These are phyloP conservation scores for Anolis carolinensis DNA, from an alignment of 2,113 vertebrate genomes.

Conservation along the genomic window DNA sequence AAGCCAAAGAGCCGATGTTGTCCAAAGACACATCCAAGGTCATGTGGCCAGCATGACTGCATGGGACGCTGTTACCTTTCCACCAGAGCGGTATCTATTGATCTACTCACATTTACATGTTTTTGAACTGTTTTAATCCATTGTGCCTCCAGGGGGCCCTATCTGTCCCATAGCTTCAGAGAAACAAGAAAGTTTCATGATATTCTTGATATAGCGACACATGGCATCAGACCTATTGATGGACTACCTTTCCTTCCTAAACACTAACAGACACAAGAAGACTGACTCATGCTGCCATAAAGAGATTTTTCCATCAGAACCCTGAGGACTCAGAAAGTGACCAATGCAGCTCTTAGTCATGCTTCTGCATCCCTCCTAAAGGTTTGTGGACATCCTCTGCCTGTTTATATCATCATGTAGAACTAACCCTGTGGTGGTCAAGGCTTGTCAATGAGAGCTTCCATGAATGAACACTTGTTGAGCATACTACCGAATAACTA, in stretches of 20 bases:
- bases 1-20: no score
- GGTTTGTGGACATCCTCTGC: not conserved
- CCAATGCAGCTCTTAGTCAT: not conserved
- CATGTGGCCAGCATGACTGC: no score
- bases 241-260: slow-evolving; percentile 89
- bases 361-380: not conserved
- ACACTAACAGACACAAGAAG: slow-evolving; percentile 82
- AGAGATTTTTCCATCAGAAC: slow-evolving; percentile 82
- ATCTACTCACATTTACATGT: no score
- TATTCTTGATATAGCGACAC: slow-evolving; percentile 85
- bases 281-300: slow-evolving; percentile 86
- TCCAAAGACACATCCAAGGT: no score
- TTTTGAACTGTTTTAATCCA: no score
- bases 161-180: slow-evolving; percentile 78
- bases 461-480: not conserved
- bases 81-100: no score
- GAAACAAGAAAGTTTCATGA: slow-evolving; percentile 76
- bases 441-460: not conserved
- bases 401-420: not conserved
- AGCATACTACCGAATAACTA: not conserved
- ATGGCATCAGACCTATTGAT: slow-evolving; percentile 78
- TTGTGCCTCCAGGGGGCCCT: no score
- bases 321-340: slow-evolving; percentile 79
- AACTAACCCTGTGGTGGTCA: not conserved
- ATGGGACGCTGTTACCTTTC: no score